Percentiles rank a stretch among this genome's conserved stretches.
Conservation (phyloP, 2,797 vertebrate genomes). For the Ciconia nigra region DNA sequence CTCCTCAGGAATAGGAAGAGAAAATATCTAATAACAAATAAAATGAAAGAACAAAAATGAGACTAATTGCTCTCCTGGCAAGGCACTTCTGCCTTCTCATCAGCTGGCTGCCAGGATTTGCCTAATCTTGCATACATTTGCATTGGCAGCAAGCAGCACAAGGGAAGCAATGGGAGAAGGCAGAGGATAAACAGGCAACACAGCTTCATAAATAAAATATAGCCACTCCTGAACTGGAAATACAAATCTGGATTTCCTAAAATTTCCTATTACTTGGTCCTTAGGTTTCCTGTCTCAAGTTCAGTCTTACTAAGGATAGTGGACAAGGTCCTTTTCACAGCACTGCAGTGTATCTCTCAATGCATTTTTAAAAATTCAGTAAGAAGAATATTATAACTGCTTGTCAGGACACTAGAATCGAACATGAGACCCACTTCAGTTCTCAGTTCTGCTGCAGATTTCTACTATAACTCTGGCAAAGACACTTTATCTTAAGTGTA, state of each 20-base stretch:
- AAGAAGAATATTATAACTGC: neutral
- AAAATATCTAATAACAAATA: neutral
- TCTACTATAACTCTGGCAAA: neutral
- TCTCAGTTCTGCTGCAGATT: neutral
- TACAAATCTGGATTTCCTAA: neutral
- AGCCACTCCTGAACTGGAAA: neutral
- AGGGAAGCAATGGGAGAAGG: neutral
- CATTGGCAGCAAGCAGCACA: neutral
- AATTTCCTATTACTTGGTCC: neutral
- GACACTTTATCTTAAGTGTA: neutral
- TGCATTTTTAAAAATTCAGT: neutral
- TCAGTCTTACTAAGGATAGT: neutral
- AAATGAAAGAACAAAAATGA: neutral
- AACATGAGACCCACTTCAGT: neutral
- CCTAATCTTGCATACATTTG: conserved; percentile 48
- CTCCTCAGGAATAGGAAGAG: neutral
- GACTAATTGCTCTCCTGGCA: conserved; percentile 16
- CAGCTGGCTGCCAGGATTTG: conserved; percentile 18
- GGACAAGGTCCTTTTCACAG: neutral
- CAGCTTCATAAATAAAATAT: neutral
- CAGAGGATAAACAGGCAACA: neutral
- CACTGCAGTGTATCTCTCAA: neutral
- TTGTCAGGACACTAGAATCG: neutral
- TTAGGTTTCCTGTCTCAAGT: neutral
- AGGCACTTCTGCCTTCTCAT: neutral